Base-by-base conservation (phyloP, 2,797 vertebrate genomes). In the Balearica regulorum region DNA sequence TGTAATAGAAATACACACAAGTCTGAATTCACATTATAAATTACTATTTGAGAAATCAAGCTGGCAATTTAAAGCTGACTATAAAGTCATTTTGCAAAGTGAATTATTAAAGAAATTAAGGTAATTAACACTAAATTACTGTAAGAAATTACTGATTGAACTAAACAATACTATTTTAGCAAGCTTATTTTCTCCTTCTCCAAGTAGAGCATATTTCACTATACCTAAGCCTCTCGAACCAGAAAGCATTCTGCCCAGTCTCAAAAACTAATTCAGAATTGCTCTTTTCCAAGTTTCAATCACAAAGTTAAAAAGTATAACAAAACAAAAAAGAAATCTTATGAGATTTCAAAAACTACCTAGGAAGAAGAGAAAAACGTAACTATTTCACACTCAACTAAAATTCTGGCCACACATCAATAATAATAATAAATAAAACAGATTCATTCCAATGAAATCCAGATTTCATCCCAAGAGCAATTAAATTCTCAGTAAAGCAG, bases 401-500 rank as follows among this genome's bases (percentile, higher is more conserved):
- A 54, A 82, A 79, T 75, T 79, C 82, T 69, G 35, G 54, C 58
- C 62, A 65, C 18, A 6, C 29, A 26, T 61, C 85, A 93, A 25
- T n/a, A n/a, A n/a, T n/a, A n/a, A n/a, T n/a, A n/a, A n/a, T n/a
- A n/a, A n/a, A n/a, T n/a, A 46, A 43, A 92, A 78, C 53, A 68
- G 35, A 62, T 60, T 78, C 26, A 82, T 44, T 68, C 62, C 89
- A 84, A 22, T 17, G 26, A 91, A 55, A 79, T 54, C 31, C 62
- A 89, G 71, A 89, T 77, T 87, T 91, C 79, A 85, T 57, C 39
- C 51, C 71, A 79, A 83, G 62, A 89, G 55, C 51, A 95, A 93
- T 76, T 87, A 93, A 87, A 94, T 76, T 91, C 68, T 85, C 90
- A 65, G 78, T 61, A 94, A 92, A 93, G 72, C 80, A 94, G 55